These are phyloP conservation scores for Platichthys flesus DNA, from an alignment of 2,113 vertebrate genomes.

Conservation along the genomic window DNA sequence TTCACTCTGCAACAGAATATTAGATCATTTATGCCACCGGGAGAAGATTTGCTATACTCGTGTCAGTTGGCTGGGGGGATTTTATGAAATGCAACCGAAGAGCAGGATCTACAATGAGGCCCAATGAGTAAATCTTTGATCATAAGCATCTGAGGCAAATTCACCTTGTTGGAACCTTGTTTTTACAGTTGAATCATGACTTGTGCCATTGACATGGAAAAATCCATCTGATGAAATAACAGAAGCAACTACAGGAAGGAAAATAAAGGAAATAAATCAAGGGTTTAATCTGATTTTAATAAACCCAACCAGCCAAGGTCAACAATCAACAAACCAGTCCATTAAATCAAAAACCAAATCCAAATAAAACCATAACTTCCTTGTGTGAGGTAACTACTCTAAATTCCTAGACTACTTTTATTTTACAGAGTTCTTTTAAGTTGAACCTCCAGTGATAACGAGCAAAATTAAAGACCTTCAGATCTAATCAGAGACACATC, in stretches of 20 bases:
- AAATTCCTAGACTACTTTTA: no score
- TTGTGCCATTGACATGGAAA: neutral
- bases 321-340: no score
- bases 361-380: no score
- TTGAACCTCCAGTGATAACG: no score
- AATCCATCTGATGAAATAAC: no score
- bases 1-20: slow-evolving; percentile 45
- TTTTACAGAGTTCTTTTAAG: no score
- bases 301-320: neutral
- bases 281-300: neutral
- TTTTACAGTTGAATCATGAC: slow-evolving; percentile 12
- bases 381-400: no score
- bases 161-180: neutral
- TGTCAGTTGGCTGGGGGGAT: slow-evolving; percentile 3
- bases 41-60: slow-evolving; percentile 30
- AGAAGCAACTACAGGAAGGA: neutral
- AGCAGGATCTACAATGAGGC: slow-evolving; percentile 11
- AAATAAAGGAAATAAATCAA: neutral
- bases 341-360: no score
- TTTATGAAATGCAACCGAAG: slow-evolving; percentile 17
- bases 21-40: slow-evolving; percentile 42
- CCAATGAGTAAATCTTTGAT: neutral
- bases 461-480: no score
- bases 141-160: neutral
- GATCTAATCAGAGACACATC: no score